Evolutionary conservation across 2,888 invertebrate genomes (phyloP).

Genomic region (Rhodophaea formosa): DNA sequence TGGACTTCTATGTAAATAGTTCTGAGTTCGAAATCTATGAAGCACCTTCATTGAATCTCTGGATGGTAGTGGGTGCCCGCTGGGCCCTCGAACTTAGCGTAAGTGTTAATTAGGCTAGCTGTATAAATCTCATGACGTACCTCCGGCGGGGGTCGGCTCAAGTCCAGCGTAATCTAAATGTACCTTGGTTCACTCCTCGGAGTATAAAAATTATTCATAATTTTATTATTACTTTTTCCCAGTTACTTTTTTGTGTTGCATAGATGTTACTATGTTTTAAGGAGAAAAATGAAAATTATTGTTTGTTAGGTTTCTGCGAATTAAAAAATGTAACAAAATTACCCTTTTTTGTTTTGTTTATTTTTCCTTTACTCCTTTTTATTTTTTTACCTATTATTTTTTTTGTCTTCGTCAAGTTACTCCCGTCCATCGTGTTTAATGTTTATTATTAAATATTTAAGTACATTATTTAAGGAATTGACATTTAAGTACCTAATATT

Average conservation of each 20-base stretch:
- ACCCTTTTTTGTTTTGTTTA: slow-evolving; percentile 66
- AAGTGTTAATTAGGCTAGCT: slow-evolving; percentile 75
- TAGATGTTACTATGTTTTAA: slow-evolving; percentile 83
- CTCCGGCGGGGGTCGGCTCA: slow-evolving; percentile 66
- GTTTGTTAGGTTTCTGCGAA: slow-evolving; percentile 82
- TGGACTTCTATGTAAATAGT: slow-evolving; percentile 33
- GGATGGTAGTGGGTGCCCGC: slow-evolving; percentile 66
- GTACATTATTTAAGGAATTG: slow-evolving; percentile 74
- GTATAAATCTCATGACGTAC: slow-evolving; percentile 77
- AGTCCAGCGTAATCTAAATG: slow-evolving; percentile 72
- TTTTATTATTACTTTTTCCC: slow-evolving; percentile 71
- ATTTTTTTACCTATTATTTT: slow-evolving; percentile 39
- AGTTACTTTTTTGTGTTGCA: slow-evolving; percentile 81
- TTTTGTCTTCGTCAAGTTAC: slow-evolving; percentile 71
- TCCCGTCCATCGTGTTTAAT: slow-evolving; percentile 80
- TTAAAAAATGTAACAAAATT: slow-evolving; percentile 80
- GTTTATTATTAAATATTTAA: slow-evolving; percentile 72
- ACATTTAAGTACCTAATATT: slow-evolving; percentile 68
- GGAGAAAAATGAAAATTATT: slow-evolving; percentile 78
- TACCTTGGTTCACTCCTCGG: slow-evolving; percentile 78
- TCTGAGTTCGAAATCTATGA: slow-evolving; percentile 30
- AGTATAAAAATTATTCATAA: slow-evolving; percentile 78
- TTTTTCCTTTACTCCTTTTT: slow-evolving; percentile 37
- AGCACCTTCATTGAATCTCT: slow-evolving; percentile 72
- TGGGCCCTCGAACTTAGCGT: slow-evolving; percentile 38